Evolutionary conservation across 1,140 invertebrate genomes (phyloP), one percentile per base, ranked within the genome.

Genomic region (Acromyrmex echinatior): DNA sequence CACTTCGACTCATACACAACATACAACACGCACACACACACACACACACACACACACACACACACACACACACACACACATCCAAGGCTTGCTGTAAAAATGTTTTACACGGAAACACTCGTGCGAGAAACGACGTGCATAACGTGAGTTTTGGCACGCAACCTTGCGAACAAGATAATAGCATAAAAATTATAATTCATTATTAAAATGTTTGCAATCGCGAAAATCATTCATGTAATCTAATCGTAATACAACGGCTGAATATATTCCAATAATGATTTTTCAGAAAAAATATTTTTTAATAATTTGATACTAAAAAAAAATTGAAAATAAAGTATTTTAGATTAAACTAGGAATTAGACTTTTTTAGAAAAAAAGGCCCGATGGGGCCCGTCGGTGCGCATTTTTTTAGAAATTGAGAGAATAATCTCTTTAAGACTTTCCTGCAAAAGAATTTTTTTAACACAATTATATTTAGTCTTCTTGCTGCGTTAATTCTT

Each of bases 111-210:
- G 80, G 70, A 76, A 76, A 84, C 80, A 76, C 71, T 70, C 28
- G 58, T 28, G 62, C 49, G 45, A 71, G 70, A 66, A 81, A 87
- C 76, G 53, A 62, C 58, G 66, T 25, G 70, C 35, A 31, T 88
- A 86, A 87, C 53, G 77, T 58, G 79, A 88, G 66, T 62, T 80
- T 90, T 79, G 70, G 66, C 89, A 68, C 86, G 86, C 80, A 51
- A 80, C 58, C 3, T 53, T 25, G n/a, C 14, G 66, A 81, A 82
- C 21, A 39, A 85, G 35, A 66, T 45, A 16, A 35, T 58, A 35
- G 21, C 12, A 16, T 51, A 74, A 78, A 84, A 73, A 78, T 86
- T 21, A n/a, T 14, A 25, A 21, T 14, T 60, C 49, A 78, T 65
- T 65, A 85, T 76, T 58, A 71, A 58, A 45, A 35, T 10, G 3